Evolutionary conservation across 2,797 vertebrate species (phyloP).

Genomic region (Vespertilio murinus): DNA sequence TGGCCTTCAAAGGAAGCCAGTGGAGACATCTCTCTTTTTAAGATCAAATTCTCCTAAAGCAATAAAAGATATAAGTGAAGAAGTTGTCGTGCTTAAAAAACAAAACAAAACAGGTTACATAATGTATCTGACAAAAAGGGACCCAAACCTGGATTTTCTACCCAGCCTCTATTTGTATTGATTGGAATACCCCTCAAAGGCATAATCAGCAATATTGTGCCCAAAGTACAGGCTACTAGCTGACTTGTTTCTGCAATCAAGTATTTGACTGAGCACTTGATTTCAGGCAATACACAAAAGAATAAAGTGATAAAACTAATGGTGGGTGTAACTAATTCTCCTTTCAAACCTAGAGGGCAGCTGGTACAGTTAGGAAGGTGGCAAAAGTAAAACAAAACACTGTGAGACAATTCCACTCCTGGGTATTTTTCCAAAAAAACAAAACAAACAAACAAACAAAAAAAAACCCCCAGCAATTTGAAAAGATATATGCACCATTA

Average conservation of each 20-base stretch:
- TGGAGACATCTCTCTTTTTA: background rate
- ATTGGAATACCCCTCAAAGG: background rate
- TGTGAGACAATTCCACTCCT: background rate
- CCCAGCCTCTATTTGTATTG: background rate
- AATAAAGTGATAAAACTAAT: conserved; percentile 59
- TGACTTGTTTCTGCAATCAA: conserved; percentile 58
- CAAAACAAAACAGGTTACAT: background rate
- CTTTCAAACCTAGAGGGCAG: conserved; percentile 41
- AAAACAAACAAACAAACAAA: no score
- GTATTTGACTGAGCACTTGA: conserved; percentile 26
- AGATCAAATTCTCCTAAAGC: background rate
- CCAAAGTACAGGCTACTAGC: background rate
- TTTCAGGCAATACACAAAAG: conserved; percentile 33
- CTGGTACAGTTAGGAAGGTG: background rate
- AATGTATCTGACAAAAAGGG: background rate
- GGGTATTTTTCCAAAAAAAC: background rate
- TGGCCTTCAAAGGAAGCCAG: background rate
- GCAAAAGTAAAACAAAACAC: conserved; percentile 35
- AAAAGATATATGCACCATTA: background rate
- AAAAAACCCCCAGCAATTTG: background rate
- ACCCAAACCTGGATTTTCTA: background rate
- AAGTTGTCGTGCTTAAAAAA: background rate
- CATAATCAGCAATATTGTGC: conserved; percentile 7
- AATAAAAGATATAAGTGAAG: background rate
- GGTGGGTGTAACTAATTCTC: conserved; percentile 56